A percentile compares a stretch with the other conserved stretches of the same genome.
phyloP scores from a whole-genome alignment of 1,140 invertebrate genomes.

The Dendroctonus ponderosae region DNA sequence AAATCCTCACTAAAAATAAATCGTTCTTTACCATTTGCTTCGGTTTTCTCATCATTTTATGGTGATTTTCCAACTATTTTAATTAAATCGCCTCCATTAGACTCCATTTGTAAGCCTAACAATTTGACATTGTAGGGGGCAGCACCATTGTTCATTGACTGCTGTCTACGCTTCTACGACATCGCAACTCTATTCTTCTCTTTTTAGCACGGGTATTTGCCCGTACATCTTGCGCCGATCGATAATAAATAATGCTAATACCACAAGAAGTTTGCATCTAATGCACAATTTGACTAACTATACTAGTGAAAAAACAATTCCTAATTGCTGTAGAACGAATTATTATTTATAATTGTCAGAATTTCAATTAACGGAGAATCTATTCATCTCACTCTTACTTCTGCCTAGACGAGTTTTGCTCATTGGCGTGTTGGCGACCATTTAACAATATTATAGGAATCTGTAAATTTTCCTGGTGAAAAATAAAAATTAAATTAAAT shows the following conservation, averaged over 20 bases:
- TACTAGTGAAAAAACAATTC: no score
- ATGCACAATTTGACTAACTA: no score
- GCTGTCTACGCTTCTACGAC: slow-evolving; percentile 34
- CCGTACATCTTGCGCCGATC: background rate
- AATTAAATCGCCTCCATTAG: slow-evolving; percentile 52
- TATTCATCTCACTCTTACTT: no score
- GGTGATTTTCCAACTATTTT: slow-evolving; percentile 47
- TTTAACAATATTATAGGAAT: no score
- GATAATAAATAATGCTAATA: background rate
- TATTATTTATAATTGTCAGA: no score
- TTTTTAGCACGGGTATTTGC: background rate
- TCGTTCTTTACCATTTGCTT: slow-evolving; percentile 49
- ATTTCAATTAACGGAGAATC: no score
- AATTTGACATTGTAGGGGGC: slow-evolving; percentile 71
- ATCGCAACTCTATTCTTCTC: background rate
- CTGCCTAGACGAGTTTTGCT: no score
- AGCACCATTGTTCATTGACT: slow-evolving; percentile 43
- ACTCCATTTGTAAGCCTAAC: slow-evolving; percentile 58
- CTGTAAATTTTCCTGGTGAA: no score
- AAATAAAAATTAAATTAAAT: no score
- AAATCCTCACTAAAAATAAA: slow-evolving; percentile 52
- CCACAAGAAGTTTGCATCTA: background rate
- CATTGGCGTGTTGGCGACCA: no score
- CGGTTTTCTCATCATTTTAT: slow-evolving; percentile 46
- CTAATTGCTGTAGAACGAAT: no score